These are phyloP conservation scores for Penaeus japonicus DNA, from an alignment of 1,140 invertebrate species.

Conservation along the genomic window DNA sequence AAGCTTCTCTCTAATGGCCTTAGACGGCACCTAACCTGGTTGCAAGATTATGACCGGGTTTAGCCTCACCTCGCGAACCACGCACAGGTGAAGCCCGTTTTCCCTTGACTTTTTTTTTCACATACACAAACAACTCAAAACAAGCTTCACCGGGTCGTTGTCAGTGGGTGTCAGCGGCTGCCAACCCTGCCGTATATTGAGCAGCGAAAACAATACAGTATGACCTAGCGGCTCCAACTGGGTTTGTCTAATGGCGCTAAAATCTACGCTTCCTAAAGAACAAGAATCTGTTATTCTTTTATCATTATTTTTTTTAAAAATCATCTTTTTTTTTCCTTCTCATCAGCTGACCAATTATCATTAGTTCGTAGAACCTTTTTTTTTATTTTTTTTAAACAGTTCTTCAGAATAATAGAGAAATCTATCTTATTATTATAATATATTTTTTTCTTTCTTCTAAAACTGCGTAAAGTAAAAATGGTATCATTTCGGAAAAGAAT, in stretches of 20 bases:
- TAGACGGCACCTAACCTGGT: constrained; percentile 31
- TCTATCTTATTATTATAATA: constrained; percentile 46
- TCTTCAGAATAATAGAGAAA: constrained; percentile 46
- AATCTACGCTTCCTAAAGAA: constrained; percentile 22
- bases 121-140: constrained; percentile 30
- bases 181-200: constrained; percentile 37
- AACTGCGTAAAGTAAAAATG: constrained; percentile 51
- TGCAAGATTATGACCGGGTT: constrained; percentile 6
- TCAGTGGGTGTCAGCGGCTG: not conserved
- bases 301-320: constrained; percentile 4
- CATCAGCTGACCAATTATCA: constrained; percentile 43
- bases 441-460: constrained; percentile 20
- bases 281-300: constrained; percentile 34
- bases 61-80: not conserved
- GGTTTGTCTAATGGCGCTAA: constrained; percentile 3
- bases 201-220: constrained; percentile 37
- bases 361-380: constrained; percentile 27
- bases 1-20: not conserved
- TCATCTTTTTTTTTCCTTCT: constrained; percentile 3
- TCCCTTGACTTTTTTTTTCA: not conserved
- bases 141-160: not conserved
- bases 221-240: not conserved
- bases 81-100: not conserved
- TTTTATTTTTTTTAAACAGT: constrained; percentile 32
- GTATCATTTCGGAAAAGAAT: constrained; percentile 17